Conservation (phyloP, 1,140 invertebrate species). For the Drosophila nebulosa region DNA sequence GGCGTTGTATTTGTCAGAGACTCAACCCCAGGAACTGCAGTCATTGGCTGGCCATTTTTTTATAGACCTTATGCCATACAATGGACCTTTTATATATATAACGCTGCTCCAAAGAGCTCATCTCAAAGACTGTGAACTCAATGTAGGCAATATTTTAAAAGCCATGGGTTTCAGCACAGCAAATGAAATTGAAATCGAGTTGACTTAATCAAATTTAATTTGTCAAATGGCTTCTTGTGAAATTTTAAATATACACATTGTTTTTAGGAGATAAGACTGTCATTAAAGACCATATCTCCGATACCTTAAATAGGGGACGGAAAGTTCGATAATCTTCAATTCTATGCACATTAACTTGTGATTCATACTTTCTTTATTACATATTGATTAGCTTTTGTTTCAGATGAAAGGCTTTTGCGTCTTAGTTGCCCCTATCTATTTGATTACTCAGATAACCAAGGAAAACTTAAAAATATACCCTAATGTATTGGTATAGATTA, state of each 20-base stretch:
- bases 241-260: too few species aligned
- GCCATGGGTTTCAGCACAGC: slow-evolving; percentile 44
- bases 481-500: neutral
- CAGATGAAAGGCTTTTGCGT: too few species aligned
- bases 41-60: slow-evolving; percentile 43
- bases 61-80: slow-evolving; percentile 39
- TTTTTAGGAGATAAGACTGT: too few species aligned
- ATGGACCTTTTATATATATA: slow-evolving; percentile 72
- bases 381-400: too few species aligned
- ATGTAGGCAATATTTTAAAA: slow-evolving; percentile 40
- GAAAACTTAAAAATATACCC: too few species aligned
- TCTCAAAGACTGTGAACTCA: slow-evolving; percentile 55
- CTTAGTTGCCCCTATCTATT: neutral
- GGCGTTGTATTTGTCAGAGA: slow-evolving; percentile 81
- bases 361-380: too few species aligned
- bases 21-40: slow-evolving; percentile 82
- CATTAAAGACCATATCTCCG: too few species aligned
- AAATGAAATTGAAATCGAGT: slow-evolving; percentile 2
- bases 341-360: too few species aligned
- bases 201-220: neutral
- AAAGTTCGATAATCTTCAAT: too few species aligned
- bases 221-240: too few species aligned
- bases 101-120: slow-evolving; percentile 60
- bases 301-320: too few species aligned
- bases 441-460: neutral